Conservation (phyloP, 2,888 invertebrate genomes). For the Ophion obscuratus region DNA sequence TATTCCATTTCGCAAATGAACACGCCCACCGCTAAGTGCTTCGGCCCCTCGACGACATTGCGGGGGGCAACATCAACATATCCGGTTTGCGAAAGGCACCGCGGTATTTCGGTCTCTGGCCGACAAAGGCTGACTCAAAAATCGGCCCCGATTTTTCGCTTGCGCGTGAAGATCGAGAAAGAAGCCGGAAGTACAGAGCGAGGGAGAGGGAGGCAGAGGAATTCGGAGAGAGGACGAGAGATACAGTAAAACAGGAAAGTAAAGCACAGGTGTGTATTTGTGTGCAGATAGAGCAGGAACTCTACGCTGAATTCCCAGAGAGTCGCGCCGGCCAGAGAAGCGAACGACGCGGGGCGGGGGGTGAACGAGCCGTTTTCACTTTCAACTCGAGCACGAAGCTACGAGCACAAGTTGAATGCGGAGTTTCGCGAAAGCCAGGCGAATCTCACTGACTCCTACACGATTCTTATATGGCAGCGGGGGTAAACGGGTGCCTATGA, state of each 20-base stretch:
- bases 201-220: neutral
- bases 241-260: constrained; percentile 37
- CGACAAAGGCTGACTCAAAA: too few species aligned
- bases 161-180: constrained; percentile 1
- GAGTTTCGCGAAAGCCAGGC: constrained; percentile 31
- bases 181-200: constrained; percentile 27
- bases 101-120: too few species aligned
- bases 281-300: constrained; percentile 40
- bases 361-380: constrained; percentile 63
- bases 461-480: neutral
- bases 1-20: too few species aligned
- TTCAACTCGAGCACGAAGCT: constrained; percentile 59
- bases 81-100: too few species aligned
- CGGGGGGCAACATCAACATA: too few species aligned
- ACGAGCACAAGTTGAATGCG: constrained; percentile 30
- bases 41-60: too few species aligned
- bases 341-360: constrained; percentile 22
- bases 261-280: constrained; percentile 28
- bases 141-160: too few species aligned
- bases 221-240: neutral
- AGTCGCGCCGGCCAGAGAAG: constrained; percentile 8
- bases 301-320: constrained; percentile 52
- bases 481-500: constrained; percentile 44
- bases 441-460: constrained; percentile 1
- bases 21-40: too few species aligned